A percentile compares a stretch with the other conserved stretches of the same genome.
Conservation (phyloP, 1,140 invertebrate species). For the Drosophila tristis region DNA sequence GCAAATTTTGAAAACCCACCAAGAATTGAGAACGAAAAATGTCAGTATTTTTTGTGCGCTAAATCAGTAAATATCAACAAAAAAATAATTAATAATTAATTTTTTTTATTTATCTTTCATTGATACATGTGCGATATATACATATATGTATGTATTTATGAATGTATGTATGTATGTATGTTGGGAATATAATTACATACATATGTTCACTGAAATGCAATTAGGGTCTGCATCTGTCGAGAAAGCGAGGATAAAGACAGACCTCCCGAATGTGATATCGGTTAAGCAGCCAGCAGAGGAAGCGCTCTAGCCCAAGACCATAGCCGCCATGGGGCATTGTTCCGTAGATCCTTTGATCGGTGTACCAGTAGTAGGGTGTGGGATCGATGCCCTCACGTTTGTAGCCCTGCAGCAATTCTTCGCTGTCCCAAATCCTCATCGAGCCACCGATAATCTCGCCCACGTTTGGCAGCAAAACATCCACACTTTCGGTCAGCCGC, state of each 20-base stretch:
- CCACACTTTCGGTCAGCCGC: slow-evolving; percentile 97
- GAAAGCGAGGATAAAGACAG: slow-evolving; percentile 97
- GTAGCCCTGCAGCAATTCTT: slow-evolving; percentile 95
- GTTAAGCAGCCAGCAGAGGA: slow-evolving; percentile 98
- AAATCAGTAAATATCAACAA: no score
- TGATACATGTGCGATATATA: no score
- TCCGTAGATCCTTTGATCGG: slow-evolving; percentile 98
- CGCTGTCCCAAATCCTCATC: slow-evolving; percentile 97
- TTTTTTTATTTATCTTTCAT: no score
- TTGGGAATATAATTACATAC: no score
- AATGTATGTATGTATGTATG: no score
- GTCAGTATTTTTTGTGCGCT: no score
- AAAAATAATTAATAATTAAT: no score
- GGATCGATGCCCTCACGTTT: slow-evolving; percentile 95
- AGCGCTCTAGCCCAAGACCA: slow-evolving; percentile 97
- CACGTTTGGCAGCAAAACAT: slow-evolving; percentile 98
- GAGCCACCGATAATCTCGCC: slow-evolving; percentile 99
- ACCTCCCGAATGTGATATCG: slow-evolving; percentile 98
- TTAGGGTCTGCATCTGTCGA: slow-evolving; percentile 96
- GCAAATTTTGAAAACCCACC: no score
- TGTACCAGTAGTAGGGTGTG: slow-evolving; percentile 99
- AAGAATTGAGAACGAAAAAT: no score
- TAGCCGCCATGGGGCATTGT: slow-evolving; percentile 98
- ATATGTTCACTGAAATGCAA: slow-evolving; percentile 12
- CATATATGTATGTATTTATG: no score